Percentiles rank a stretch among this genome's conserved stretches.
Conservation (phyloP, 2,888 invertebrate species). For the Pseudoips prasinana region DNA sequence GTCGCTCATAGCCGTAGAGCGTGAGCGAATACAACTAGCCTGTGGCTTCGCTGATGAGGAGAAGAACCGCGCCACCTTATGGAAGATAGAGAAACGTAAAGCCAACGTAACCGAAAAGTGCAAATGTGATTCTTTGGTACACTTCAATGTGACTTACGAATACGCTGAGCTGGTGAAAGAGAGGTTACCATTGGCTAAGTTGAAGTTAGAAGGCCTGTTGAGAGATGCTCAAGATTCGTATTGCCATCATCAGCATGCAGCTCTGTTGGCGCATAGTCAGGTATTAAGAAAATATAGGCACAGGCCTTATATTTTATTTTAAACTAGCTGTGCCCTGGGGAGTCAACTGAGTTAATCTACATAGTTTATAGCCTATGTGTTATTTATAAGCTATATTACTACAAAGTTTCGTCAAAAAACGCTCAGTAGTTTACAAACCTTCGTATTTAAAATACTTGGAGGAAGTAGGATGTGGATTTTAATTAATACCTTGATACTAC, state of each 20-base stretch:
- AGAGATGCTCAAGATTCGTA: conserved; percentile 65
- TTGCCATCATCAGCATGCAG: conserved; percentile 66
- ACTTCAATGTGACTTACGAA: conserved; percentile 48
- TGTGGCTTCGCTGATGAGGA: conserved; percentile 55
- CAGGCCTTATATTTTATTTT: no score
- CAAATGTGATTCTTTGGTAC: conserved; percentile 48
- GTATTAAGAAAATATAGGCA: conserved; percentile 42
- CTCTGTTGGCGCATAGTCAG: conserved; percentile 63
- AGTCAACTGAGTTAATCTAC: no score
- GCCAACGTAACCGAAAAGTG: conserved; percentile 46
- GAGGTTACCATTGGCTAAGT: conserved; percentile 53
- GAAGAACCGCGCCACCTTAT: conserved; percentile 46
- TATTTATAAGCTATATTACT: no score
- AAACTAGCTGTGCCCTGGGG: no score
- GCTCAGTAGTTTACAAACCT: no score
- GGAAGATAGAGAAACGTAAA: conserved; percentile 56
- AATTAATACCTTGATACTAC: no score
- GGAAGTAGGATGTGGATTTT: no score
- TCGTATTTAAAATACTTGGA: no score
- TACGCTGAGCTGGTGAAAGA: conserved; percentile 56
- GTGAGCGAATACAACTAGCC: conserved; percentile 49
- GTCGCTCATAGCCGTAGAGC: conserved; percentile 61
- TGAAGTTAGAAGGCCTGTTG: conserved; percentile 55
- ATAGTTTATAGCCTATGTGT: no score
- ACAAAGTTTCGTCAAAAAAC: no score